Conservation (phyloP, 1,140 invertebrate species). For the Metaphire vulgaris region DNA sequence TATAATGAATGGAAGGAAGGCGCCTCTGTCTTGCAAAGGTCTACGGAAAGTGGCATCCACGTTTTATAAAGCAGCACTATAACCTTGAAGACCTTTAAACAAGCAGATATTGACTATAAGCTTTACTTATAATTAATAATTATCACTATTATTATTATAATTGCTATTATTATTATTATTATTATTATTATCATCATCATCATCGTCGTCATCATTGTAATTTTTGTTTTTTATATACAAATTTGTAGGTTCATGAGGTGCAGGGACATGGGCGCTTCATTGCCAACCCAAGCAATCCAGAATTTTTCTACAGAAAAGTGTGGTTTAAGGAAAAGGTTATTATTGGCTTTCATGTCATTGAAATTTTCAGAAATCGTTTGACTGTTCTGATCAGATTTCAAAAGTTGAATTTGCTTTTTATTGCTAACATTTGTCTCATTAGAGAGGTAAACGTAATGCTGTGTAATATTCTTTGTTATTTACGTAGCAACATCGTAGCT, state of each 20-base stretch:
- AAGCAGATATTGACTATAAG: neutral
- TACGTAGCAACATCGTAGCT: neutral
- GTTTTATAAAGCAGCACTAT: neutral
- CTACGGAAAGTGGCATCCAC: no score
- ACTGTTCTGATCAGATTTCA: no score
- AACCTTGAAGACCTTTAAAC: neutral
- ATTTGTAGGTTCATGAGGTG: neutral
- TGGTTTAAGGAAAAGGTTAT: slow-evolving; percentile 20
- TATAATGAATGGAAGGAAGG: no score
- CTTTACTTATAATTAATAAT: neutral
- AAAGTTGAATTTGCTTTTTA: no score
- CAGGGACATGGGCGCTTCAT: neutral
- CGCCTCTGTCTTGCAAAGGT: no score
- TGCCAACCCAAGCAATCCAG: slow-evolving; percentile 11
- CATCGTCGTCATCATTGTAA: slow-evolving; percentile 6
- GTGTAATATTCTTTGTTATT: neutral
- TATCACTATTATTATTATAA: neutral
- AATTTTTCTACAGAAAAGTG: neutral
- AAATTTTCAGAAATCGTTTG: neutral
- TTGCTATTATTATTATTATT: neutral
- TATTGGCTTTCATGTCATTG: neutral
- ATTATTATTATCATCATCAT: slow-evolving; percentile 14
- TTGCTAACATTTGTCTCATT: neutral
- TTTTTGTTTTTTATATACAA: neutral
- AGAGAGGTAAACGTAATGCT: neutral